Percentiles rank a stretch among this genome's conserved stretches.
Conservation (phyloP, 1,140 invertebrate species). For the Drosophila willistoni region DNA sequence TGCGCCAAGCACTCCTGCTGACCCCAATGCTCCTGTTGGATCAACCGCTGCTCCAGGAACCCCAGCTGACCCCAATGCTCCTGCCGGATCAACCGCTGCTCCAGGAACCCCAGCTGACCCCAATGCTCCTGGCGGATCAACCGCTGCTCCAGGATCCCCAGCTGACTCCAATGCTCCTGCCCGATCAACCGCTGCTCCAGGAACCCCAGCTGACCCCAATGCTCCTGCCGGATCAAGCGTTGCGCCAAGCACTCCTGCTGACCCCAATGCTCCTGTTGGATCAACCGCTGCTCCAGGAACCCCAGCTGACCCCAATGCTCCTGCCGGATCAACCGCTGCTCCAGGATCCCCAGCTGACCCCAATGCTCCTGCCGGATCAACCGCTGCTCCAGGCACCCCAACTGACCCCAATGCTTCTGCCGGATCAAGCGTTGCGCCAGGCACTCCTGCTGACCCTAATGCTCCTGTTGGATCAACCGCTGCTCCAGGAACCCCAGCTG, state of each 20-base stretch:
- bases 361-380: neutral
- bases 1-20: neutral
- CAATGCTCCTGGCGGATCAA: neutral
- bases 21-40: constrained; percentile 33
- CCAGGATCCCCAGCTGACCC: constrained; percentile 17
- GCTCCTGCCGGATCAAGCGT: neutral
- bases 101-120: constrained; percentile 18
- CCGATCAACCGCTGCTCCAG: constrained; percentile 12
- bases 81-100: neutral
- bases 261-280: constrained; percentile 18
- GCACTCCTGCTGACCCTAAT: constrained; percentile 14
- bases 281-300: constrained; percentile 12
- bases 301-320: constrained; percentile 9
- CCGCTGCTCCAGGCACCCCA: neutral
- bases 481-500: neutral
- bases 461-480: constrained; percentile 16
- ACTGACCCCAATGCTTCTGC: constrained; percentile 7
- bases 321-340: neutral
- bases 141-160: constrained; percentile 1
- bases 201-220: constrained; percentile 25
- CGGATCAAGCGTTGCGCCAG: neutral
- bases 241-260: neutral
- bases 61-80: constrained; percentile 11
- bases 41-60: constrained; percentile 6
- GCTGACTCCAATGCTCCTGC: constrained; percentile 26